Conservation (phyloP, 2,113 vertebrate species). For the Coreoperca whiteheadi region DNA sequence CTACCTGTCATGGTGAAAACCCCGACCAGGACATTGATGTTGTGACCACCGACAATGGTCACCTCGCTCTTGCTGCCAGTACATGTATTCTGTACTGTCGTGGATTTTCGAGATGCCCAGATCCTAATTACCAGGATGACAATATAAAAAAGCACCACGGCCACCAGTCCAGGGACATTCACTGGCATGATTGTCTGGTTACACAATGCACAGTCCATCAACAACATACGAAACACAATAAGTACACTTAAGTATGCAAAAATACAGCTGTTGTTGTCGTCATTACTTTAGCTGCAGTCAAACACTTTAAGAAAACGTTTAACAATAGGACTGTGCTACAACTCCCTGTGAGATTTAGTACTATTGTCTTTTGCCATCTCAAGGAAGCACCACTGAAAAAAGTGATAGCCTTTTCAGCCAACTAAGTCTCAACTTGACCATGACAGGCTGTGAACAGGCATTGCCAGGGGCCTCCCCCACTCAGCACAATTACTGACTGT, state of each 20-base stretch:
- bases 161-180: slow-evolving; percentile 73
- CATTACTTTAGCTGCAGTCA: not conserved
- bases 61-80: slow-evolving; percentile 77
- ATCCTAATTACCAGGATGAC: slow-evolving; percentile 82
- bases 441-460: not conserved
- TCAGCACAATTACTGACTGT: not conserved
- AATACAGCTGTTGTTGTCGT: not conserved
- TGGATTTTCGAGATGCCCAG: slow-evolving; percentile 85
- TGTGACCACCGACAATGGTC: slow-evolving; percentile 77
- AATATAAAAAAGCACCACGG: slow-evolving; percentile 81
- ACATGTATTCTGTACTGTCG: slow-evolving; percentile 79
- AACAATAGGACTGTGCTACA: not conserved
- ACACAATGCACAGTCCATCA: slow-evolving; percentile 3
- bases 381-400: not conserved
- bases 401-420: not conserved
- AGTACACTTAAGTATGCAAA: not conserved
- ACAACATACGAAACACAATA: not conserved
- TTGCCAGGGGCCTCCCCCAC: not conserved
- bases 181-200: slow-evolving; percentile 62
- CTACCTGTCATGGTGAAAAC: slow-evolving; percentile 70
- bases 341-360: not conserved
- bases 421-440: not conserved
- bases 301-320: not conserved
- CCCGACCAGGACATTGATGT: slow-evolving; percentile 60
- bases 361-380: not conserved